Evolutionary conservation across 2,888 invertebrate species (phyloP), one percentile per base, ranked within the genome.

Genomic region (Megaustenia siamemsis): DNA sequence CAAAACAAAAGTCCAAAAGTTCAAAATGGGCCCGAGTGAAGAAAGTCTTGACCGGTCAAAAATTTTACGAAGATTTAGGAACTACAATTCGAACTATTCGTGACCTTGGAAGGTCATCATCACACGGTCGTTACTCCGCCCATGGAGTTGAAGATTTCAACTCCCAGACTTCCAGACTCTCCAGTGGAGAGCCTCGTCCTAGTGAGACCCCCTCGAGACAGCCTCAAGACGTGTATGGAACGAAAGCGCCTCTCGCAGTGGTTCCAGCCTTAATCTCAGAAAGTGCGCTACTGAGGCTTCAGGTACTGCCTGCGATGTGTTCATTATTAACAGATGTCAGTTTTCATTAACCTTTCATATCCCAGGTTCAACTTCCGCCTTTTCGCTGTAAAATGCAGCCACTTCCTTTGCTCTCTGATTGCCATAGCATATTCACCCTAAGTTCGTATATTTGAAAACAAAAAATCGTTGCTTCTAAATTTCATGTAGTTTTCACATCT

Each of bases 11-110:
- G 85, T 88, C 90, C 63, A 91, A 91, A 88, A 96, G 96, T 77
- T 97, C 97, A 0, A 97, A 97, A 92, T 97, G 97, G 97, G 97
- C 97, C 0, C 96, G 96, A 94, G 97, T 97, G 18, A 97, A 97
- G 93, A 97, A 97, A 73, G 97, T 97, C 24, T 97, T 97, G 90
- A 97, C 90, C 15, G 90, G 91, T 28, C 91, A 90, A 86, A 92
- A 90, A 81, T 82, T 90, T 78, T 89, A 90, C 78, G 91, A 92
- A 83, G 90, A 91, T 83, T 86, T 91, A 81, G 90, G 89, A 69
- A 90, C 90, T 81, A 90, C 90, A 63, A 87, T 91, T 38, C 90
- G 89, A 88, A 88, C 90, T 32, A 87, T 90, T 21, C 89, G 89
- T 82, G 90, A 90, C 35, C 86, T 90, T 53, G 90, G 90, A 24